Conservation (phyloP, 2,797 vertebrate genomes). For the Distichodus sexfasciatus region DNA sequence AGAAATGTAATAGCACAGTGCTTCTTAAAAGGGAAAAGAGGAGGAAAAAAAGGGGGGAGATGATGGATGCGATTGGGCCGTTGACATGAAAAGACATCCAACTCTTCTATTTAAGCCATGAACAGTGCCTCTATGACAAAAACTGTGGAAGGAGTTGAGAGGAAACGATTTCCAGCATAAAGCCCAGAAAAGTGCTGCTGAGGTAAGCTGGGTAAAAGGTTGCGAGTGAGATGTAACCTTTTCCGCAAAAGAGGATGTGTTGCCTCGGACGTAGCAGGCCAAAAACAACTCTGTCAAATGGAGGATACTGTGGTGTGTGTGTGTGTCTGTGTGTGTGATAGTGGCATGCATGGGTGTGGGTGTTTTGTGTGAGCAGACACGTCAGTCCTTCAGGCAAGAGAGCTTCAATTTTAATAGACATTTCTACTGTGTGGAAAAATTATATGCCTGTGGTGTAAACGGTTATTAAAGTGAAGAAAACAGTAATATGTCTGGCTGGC, state of each 20-base stretch:
- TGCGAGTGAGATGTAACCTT: neutral
- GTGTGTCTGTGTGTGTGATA: neutral
- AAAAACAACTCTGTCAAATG: constrained; percentile 1
- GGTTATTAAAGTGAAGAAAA: constrained; percentile 16
- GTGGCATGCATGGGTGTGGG: neutral
- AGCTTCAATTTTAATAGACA: constrained; percentile 2
- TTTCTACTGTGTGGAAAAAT: neutral
- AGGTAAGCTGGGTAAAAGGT: neutral
- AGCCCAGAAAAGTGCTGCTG: neutral
- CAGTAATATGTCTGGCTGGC: constrained; percentile 26
- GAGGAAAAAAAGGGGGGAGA: too few relatives aligned
- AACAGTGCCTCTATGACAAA: too few relatives aligned
- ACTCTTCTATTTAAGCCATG: too few relatives aligned
- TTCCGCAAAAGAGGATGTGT: neutral
- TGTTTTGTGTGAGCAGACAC: neutral
- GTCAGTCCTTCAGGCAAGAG: neutral
- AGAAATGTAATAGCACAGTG: too few relatives aligned
- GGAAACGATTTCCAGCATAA: neutral
- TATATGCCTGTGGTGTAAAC: constrained; percentile 14
- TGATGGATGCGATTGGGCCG: too few relatives aligned
- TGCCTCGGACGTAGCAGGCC: neutral
- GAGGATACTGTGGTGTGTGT: neutral
- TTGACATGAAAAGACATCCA: too few relatives aligned
- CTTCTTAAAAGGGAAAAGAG: too few relatives aligned
- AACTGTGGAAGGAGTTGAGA: too few relatives aligned